Conservation (phyloP, 2,113 vertebrate species). For the Isichthys henryi region DNA sequence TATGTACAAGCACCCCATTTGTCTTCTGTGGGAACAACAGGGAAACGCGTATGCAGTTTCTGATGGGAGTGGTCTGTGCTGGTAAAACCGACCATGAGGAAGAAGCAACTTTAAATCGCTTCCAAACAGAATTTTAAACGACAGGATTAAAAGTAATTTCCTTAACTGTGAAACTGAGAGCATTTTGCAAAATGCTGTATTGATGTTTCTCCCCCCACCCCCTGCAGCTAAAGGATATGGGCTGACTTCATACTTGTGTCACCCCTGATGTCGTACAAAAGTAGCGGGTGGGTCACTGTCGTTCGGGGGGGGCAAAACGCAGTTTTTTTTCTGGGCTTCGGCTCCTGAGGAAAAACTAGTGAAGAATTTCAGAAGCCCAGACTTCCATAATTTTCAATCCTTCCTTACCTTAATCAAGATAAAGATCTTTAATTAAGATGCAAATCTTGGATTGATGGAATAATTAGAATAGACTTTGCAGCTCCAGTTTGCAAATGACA, state of each 20-base stretch:
- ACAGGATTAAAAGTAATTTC: conserved; percentile 6
- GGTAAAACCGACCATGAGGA: background rate
- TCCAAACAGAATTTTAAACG: background rate
- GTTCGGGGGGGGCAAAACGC: background rate
- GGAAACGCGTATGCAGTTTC: conserved; percentile 23
- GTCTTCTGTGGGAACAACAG: conserved; percentile 6
- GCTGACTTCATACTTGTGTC: background rate
- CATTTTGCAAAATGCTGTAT: background rate
- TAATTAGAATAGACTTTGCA: conserved; percentile 40
- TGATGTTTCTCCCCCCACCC: background rate
- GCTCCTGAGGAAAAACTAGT: background rate
- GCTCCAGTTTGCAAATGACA: conserved; percentile 32
- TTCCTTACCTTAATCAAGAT: conserved; percentile 39
- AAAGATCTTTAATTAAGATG: conserved; percentile 52
- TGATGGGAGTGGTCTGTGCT: conserved; percentile 25
- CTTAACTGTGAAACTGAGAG: background rate
- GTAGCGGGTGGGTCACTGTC: background rate
- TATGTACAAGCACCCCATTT: conserved; percentile 21
- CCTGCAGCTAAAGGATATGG: background rate
- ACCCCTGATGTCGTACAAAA: background rate
- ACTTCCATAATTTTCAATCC: conserved; percentile 7
- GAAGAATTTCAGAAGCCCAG: conserved; percentile 13
- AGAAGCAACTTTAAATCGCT: background rate
- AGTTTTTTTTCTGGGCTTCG: conserved; percentile 18
- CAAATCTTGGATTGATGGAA: conserved; percentile 45